A percentile compares a stretch with the other conserved stretches of the same genome.
These are phyloP conservation scores for Odontocolon sp. DNA, from an alignment of 2,888 invertebrate species.

Conservation along the genomic window DNA sequence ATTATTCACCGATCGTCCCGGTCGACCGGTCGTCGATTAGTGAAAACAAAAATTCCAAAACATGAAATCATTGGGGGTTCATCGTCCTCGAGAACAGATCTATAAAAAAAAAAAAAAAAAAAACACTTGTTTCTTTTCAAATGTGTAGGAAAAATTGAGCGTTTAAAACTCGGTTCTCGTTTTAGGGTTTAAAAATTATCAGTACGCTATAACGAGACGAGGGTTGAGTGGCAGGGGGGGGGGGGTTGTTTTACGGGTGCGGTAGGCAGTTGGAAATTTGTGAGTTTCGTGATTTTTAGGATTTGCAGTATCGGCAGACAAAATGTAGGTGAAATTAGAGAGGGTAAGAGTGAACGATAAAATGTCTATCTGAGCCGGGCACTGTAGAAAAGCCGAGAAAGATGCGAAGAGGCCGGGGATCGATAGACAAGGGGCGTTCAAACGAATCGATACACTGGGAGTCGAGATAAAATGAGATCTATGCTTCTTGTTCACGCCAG, in stretches of 20 bases:
- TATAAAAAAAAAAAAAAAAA: too few species aligned
- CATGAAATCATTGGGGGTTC: too few species aligned
- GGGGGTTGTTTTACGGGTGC: too few species aligned
- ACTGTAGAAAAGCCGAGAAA: neutral
- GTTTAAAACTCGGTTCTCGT: too few species aligned
- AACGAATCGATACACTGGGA: too few species aligned
- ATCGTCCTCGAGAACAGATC: too few species aligned
- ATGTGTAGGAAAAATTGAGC: too few species aligned
- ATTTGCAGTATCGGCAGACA: neutral
- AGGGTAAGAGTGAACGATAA: neutral
- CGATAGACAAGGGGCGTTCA: neutral
- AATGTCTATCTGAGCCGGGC: neutral
- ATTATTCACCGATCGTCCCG: too few species aligned
- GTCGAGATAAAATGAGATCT: neutral
- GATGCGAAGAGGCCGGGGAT: neutral
- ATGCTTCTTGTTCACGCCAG: neutral
- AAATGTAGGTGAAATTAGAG: constrained; percentile 9
- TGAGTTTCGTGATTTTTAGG: constrained; percentile 43
- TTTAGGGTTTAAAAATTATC: too few species aligned
- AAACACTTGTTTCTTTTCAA: too few species aligned
- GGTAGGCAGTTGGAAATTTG: constrained; percentile 49
- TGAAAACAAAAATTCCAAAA: too few species aligned
- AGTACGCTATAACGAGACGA: constrained; percentile 5
- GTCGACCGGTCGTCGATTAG: too few species aligned
- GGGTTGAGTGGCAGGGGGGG: constrained; percentile 2